Percentiles rank a stretch among this genome's conserved stretches.
These are phyloP conservation scores for Gambusia affinis DNA, from an alignment of 2,113 vertebrate species.

Conservation along the genomic window DNA sequence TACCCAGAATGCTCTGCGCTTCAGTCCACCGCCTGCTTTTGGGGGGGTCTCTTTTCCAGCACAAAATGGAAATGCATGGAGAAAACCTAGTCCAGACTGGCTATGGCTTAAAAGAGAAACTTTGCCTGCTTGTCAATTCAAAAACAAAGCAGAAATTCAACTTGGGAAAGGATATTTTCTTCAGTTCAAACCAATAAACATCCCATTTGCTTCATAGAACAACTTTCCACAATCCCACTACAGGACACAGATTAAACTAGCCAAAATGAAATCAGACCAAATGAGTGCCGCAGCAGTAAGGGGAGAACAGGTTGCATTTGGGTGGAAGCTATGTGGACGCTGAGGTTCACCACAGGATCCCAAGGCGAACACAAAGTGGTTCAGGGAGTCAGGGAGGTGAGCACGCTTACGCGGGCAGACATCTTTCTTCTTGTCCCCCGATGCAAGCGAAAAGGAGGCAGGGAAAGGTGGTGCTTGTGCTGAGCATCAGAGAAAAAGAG, in stretches of 20 bases:
- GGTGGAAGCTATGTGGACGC: not conserved
- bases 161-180: not conserved
- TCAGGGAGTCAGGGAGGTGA: slow-evolving; percentile 39
- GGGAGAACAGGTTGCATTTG: not conserved
- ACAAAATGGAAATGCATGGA: too few relatives aligned
- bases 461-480: slow-evolving; percentile 17
- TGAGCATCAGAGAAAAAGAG: not conserved
- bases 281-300: not conserved
- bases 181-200: not conserved
- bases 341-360: slow-evolving; percentile 25
- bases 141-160: not conserved
- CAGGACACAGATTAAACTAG: not conserved
- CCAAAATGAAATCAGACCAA: not conserved
- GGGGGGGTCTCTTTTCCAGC: too few relatives aligned
- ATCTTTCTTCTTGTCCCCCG: slow-evolving; percentile 34
- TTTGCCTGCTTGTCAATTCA: not conserved
- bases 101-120: too few relatives aligned
- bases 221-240: not conserved
- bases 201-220: not conserved
- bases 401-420: slow-evolving; percentile 14
- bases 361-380: slow-evolving; percentile 41
- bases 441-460: slow-evolving; percentile 1
- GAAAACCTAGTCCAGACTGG: too few relatives aligned
- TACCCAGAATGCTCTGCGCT: too few relatives aligned
- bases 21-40: too few relatives aligned